A percentile compares a stretch with the other conserved stretches of the same genome.
Conservation (phyloP, 2,113 vertebrate genomes). For the Equus przewalskii region DNA sequence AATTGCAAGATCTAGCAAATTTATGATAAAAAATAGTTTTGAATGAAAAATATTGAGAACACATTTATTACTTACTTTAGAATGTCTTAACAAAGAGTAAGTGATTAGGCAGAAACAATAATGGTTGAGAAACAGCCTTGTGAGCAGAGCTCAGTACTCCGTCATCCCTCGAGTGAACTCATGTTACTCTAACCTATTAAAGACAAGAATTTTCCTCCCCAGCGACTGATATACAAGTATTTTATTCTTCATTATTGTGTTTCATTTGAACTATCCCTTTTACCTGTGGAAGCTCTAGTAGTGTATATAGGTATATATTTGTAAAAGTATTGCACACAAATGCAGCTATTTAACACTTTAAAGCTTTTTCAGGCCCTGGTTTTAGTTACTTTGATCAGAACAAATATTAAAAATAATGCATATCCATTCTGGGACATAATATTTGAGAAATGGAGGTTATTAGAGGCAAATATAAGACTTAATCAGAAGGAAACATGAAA, state of each 20-base stretch:
- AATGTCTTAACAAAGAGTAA: neutral
- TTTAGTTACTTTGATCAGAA: slow-evolving; percentile 64
- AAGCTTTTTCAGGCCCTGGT: slow-evolving; percentile 17
- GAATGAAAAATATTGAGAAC: neutral
- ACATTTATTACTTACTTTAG: neutral
- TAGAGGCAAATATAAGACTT: neutral
- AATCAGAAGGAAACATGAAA: slow-evolving; percentile 61
- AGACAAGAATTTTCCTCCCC: neutral
- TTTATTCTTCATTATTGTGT: neutral
- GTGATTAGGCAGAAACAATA: neutral
- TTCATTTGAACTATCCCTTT: slow-evolving; percentile 42
- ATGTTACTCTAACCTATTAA: neutral
- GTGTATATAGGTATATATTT: neutral
- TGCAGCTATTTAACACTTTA: neutral
- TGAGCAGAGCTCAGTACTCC: neutral
- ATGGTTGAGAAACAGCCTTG: neutral
- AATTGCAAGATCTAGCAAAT: neutral
- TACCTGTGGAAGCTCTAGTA: neutral
- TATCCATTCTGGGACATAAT: neutral
- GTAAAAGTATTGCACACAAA: neutral
- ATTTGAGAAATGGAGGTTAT: slow-evolving; percentile 9
- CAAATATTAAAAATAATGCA: neutral
- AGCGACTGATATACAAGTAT: neutral
- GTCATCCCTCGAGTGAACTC: neutral
- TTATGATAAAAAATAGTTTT: neutral